phyloP scores from a whole-genome alignment of 2,888 invertebrate species.

The Pocota personata region DNA sequence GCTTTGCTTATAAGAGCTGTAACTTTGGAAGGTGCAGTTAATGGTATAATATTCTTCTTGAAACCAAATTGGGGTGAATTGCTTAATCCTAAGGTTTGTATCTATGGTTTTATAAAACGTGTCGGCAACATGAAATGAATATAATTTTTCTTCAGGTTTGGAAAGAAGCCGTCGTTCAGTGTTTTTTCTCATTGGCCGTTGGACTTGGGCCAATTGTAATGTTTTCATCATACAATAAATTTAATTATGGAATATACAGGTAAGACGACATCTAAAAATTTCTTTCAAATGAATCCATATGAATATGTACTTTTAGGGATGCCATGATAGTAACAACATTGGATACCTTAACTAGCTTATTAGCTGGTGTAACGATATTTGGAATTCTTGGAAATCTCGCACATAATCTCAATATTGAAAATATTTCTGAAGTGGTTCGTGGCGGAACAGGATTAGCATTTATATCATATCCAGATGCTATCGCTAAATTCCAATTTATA shows the following conservation, averaged over 20 bases:
- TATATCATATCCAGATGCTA: conserved; percentile 92
- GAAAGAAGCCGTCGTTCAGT: conserved; percentile 91
- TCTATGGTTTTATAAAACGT: background rate
- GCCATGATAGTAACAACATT: conserved; percentile 91
- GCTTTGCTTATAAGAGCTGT: conserved; percentile 88
- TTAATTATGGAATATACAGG: conserved; percentile 88
- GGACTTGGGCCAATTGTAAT: conserved; percentile 90
- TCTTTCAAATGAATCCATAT: background rate
- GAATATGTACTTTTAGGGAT: conserved; percentile 84
- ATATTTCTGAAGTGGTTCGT: conserved; percentile 87
- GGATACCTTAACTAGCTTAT: conserved; percentile 91
- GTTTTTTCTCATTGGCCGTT: conserved; percentile 90
- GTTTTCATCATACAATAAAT: conserved; percentile 91
- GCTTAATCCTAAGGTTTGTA: conserved; percentile 85
- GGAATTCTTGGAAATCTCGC: conserved; percentile 92
- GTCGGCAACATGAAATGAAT: background rate
- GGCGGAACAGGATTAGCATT: conserved; percentile 92
- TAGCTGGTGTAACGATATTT: conserved; percentile 92
- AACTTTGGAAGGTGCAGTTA: conserved; percentile 87
- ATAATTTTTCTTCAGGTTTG: conserved; percentile 84
- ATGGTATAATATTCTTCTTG: conserved; percentile 91
- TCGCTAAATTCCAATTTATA: conserved; percentile 88
- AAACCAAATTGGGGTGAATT: conserved; percentile 91
- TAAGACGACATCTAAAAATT: conserved; percentile 75
- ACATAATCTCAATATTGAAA: conserved; percentile 84